These are phyloP conservation scores for Eurois occulta DNA, from an alignment of 2,888 invertebrate species.

Conservation along the genomic window DNA sequence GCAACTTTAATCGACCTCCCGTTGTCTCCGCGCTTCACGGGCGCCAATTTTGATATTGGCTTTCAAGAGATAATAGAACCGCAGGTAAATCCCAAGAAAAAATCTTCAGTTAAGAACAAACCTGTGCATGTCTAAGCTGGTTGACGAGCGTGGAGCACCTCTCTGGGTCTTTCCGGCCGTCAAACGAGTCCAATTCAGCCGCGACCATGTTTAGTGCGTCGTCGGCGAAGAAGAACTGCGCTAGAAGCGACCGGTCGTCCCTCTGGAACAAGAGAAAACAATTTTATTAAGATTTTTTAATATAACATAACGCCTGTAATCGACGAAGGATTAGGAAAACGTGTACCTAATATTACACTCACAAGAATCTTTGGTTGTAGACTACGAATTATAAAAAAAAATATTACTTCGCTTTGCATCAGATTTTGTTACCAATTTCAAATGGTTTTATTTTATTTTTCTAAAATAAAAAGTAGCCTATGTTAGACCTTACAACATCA, in stretches of 20 bases:
- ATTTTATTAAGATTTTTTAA: neutral
- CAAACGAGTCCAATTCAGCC: conserved; percentile 99
- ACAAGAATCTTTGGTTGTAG: too few species aligned
- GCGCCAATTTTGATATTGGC: neutral
- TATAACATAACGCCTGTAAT: neutral
- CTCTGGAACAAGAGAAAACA: conserved; percentile 91
- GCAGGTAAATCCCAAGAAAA: neutral
- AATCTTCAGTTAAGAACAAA: conserved; percentile 68
- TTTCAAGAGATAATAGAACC: neutral
- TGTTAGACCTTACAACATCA: too few species aligned
- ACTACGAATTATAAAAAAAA: too few species aligned
- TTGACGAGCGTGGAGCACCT: conserved; percentile 98
- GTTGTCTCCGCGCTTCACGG: neutral
- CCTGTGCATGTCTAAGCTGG: conserved; percentile 98
- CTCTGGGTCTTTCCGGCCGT: conserved; percentile 99
- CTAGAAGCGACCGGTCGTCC: conserved; percentile 97
- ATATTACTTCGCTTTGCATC: too few species aligned
- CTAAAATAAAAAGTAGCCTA: too few species aligned
- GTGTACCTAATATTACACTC: neutral
- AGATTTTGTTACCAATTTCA: too few species aligned
- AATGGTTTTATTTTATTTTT: too few species aligned
- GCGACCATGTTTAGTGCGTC: conserved; percentile 98
- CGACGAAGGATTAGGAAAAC: neutral
- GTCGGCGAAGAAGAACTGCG: conserved; percentile 99
- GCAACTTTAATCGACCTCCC: neutral